Conservation (phyloP, 1,140 invertebrate genomes). For the Pogonomyrmex californicus region DNA sequence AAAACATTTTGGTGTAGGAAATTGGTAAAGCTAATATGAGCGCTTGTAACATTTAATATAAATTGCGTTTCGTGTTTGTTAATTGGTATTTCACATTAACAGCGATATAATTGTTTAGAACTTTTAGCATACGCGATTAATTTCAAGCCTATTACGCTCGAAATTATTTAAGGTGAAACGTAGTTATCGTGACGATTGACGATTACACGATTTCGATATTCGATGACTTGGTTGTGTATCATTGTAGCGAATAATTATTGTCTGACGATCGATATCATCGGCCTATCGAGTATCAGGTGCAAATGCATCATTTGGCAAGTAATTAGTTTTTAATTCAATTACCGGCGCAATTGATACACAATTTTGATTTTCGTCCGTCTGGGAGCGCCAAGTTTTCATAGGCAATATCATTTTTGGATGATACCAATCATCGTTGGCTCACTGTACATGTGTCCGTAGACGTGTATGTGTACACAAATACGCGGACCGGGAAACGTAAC, state of each 20-base stretch:
- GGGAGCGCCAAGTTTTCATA: slow-evolving; percentile 53
- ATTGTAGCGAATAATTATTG: slow-evolving; percentile 60
- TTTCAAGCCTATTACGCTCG: slow-evolving; percentile 39
- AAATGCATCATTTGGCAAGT: slow-evolving; percentile 59
- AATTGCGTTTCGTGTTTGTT: slow-evolving; percentile 44
- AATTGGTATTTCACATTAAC: slow-evolving; percentile 52
- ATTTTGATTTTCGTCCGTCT: slow-evolving; percentile 61
- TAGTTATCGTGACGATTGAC: slow-evolving; percentile 29
- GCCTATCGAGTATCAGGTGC: slow-evolving; percentile 45
- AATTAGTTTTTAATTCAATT: slow-evolving; percentile 66
- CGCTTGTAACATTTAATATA: slow-evolving; percentile 35
- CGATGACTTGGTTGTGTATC: slow-evolving; percentile 50
- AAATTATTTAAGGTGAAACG: slow-evolving; percentile 53
- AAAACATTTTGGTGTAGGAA: slow-evolving; percentile 15
- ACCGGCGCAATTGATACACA: slow-evolving; percentile 55
- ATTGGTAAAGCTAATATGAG: slow-evolving; percentile 41
- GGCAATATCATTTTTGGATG: slow-evolving; percentile 60
- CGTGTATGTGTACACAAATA: background rate
- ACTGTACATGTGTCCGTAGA: background rate
- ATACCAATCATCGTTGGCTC: slow-evolving; percentile 55
- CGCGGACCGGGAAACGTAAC: background rate
- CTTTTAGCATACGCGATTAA: slow-evolving; percentile 49
- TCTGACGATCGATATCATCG: slow-evolving; percentile 36
- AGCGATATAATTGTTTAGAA: slow-evolving; percentile 59
- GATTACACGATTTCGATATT: slow-evolving; percentile 54